Percentiles rank a stretch among this genome's conserved stretches.
Conservation (phyloP, 1,140 invertebrate genomes). For the Macrobrachium nipponense region DNA sequence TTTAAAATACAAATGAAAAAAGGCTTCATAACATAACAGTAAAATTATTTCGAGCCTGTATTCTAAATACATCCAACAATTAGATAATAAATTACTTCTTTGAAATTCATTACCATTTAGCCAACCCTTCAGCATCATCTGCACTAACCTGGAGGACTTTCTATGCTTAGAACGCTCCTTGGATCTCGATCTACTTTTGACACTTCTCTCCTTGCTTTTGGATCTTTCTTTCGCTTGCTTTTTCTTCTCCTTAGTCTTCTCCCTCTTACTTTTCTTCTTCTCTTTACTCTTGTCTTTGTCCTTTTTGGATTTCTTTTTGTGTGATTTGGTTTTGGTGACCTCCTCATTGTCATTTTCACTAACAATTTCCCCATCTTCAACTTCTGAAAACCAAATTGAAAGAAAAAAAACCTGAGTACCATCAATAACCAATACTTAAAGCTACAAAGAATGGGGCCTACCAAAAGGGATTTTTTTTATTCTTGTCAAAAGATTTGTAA, state of each 20-base stretch:
- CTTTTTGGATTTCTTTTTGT: conserved; percentile 11
- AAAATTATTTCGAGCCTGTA: too few relatives aligned
- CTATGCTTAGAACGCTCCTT: neutral
- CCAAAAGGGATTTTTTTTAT: too few relatives aligned
- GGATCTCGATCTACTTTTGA: conserved; percentile 4
- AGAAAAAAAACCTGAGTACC: neutral
- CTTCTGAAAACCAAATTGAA: neutral
- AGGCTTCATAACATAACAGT: too few relatives aligned
- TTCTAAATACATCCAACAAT: too few relatives aligned
- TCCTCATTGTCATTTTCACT: neutral
- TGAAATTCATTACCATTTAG: too few relatives aligned
- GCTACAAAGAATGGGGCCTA: too few relatives aligned
- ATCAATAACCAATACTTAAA: too few relatives aligned
- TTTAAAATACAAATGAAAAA: too few relatives aligned
- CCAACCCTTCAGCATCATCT: too few relatives aligned
- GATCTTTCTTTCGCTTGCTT: neutral
- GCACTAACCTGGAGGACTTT: neutral
- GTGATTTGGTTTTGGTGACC: neutral
- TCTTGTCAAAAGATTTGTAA: too few relatives aligned
- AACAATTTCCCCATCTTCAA: conserved; percentile 9
- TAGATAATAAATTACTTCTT: too few relatives aligned
- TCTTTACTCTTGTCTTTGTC: conserved; percentile 12
- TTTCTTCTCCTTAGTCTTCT: neutral
- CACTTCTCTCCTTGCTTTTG: conserved; percentile 1
- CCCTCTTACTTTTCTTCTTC: neutral